These are phyloP conservation scores for Meteorus sp. DNA, from an alignment of 1,140 invertebrate species.

Conservation along the genomic window DNA sequence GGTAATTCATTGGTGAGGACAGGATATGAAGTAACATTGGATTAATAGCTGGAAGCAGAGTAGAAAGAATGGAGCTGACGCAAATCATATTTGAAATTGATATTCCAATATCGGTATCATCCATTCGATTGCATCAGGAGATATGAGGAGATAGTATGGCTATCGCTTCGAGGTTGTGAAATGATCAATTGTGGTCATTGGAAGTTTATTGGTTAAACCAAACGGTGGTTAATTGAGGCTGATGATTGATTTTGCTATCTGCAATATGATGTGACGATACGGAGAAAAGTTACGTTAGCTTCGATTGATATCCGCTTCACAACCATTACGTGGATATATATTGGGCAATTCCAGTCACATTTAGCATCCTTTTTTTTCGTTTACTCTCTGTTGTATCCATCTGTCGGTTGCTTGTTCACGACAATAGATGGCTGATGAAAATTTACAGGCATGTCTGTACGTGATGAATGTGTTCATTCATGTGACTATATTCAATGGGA, in stretches of 20 bases:
- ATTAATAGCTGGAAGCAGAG: no score
- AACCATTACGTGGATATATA: no score
- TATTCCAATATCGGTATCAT: no score
- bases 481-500: neutral
- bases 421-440: slow-evolving; percentile 24
- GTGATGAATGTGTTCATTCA: slow-evolving; percentile 1
- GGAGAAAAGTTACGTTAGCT: neutral
- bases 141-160: no score
- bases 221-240: slow-evolving; percentile 3
- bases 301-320: neutral
- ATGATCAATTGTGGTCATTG: neutral
- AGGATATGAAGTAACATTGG: no score
- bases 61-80: no score
- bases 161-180: no score
- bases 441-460: neutral
- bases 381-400: neutral
- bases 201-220: slow-evolving; percentile 1
- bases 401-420: neutral
- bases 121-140: no score
- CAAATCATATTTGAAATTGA: no score
- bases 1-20: no score
- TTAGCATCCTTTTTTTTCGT: neutral
- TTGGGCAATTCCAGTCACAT: neutral
- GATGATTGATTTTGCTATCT: neutral
- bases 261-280: neutral